Conservation (phyloP, 23 tunicate genomes). For the Botrylloides violaceus region DNA sequence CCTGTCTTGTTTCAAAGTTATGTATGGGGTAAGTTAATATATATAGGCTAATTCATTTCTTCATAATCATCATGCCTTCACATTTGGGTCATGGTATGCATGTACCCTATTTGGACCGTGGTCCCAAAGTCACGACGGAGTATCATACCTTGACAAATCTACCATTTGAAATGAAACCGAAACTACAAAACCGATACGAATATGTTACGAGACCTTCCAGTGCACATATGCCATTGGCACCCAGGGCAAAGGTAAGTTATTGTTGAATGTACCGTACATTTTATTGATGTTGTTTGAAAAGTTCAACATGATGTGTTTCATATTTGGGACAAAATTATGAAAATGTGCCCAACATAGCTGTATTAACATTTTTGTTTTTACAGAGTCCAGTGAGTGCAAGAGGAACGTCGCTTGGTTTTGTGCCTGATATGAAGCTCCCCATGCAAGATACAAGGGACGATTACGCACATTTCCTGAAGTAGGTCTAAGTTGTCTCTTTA, state of each 20-base stretch:
- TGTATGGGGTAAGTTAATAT: too few species aligned
- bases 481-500: too few species aligned
- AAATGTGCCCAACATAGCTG: not conserved
- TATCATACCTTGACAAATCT: constrained; percentile 85
- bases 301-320: too few species aligned
- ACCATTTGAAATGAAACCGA: constrained; percentile 71
- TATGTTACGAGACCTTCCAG: constrained; percentile 64
- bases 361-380: not conserved
- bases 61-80: constrained; percentile 50
- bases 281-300: not conserved
- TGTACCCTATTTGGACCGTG: constrained; percentile 85
- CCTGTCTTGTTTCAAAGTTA: too few species aligned
- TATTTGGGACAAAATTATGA: not conserved
- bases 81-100: constrained; percentile 91
- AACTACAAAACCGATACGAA: constrained; percentile 49
- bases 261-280: not conserved
- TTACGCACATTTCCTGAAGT: constrained; percentile 74
- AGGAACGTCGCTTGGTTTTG: constrained; percentile 42
- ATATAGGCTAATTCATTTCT: not conserved
- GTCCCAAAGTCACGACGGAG: constrained; percentile 59
- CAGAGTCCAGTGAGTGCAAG: constrained; percentile 36
- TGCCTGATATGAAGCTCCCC: constrained; percentile 27
- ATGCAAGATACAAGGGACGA: constrained; percentile 40
- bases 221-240: constrained; percentile 42
- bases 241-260: constrained; percentile 20